phyloP scores from a whole-genome alignment of 2,888 invertebrate species.

The Liposcelis brunnea region DNA sequence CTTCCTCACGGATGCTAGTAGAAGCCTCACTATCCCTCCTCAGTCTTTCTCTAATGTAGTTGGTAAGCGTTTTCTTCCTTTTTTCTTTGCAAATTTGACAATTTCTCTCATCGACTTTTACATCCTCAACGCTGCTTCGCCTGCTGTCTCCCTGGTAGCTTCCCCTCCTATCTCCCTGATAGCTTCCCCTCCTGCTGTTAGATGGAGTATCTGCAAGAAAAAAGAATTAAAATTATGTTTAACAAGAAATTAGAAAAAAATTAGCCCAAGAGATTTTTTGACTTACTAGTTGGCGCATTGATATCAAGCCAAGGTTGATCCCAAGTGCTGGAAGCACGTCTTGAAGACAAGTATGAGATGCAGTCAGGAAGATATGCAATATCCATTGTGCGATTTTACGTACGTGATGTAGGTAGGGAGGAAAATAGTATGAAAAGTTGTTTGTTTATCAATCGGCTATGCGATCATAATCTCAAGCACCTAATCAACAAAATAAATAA shows the following conservation, averaged over 20 bases:
- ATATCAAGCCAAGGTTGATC: constrained; percentile 30
- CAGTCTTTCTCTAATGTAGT: constrained; percentile 33
- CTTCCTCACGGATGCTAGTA: constrained; percentile 32
- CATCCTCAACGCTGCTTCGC: constrained; percentile 12
- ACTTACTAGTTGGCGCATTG: constrained; percentile 23
- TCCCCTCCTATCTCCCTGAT: constrained; percentile 23
- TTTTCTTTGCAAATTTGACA: constrained; percentile 36
- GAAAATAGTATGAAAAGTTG: neutral
- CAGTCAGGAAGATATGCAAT: constrained; percentile 37
- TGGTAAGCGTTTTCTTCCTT: constrained; percentile 32
- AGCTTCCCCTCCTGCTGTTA: constrained; percentile 24
- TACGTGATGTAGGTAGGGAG: neutral
- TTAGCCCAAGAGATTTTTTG: no score
- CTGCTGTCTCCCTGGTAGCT: no score
- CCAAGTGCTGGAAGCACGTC: constrained; percentile 31
- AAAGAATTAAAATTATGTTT: constrained; percentile 1
- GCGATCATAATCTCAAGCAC: no score
- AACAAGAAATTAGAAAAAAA: neutral
- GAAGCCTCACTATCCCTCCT: constrained; percentile 31
- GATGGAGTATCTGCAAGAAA: constrained; percentile 19
- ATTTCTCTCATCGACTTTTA: constrained; percentile 23
- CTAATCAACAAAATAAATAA: no score
- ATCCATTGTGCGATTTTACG: constrained; percentile 30
- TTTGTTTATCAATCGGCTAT: no score
- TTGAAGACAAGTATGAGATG: constrained; percentile 32